Evolutionary conservation across 2,888 invertebrate genomes (phyloP).

Genomic region (Chirona hameri): DNA sequence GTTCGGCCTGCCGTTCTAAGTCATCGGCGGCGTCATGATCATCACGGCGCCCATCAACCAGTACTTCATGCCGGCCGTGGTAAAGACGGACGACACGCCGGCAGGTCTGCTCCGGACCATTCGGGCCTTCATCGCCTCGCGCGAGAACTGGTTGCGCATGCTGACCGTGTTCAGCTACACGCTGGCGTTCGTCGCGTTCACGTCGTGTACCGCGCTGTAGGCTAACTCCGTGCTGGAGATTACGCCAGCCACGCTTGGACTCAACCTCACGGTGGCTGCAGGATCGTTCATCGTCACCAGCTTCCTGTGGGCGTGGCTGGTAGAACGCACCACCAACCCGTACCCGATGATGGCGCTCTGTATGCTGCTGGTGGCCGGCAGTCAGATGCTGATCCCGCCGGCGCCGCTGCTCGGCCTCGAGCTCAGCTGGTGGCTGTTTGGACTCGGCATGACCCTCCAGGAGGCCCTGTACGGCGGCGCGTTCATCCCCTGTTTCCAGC

Average conservation of each 20-base stretch:
- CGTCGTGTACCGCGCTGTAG: neutral
- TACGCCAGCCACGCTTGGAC: too few relatives aligned
- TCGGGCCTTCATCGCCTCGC: too few relatives aligned
- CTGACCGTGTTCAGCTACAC: neutral
- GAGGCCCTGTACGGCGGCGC: slow-evolving; percentile 8
- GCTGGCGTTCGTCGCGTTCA: too few relatives aligned
- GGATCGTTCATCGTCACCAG: slow-evolving; percentile 8
- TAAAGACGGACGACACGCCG: neutral
- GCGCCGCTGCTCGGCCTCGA: neutral
- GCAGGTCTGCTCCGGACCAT: too few relatives aligned
- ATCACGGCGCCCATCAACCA: neutral
- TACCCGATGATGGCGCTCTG: neutral
- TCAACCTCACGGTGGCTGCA: neutral
- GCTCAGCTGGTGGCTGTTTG: slow-evolving; percentile 1
- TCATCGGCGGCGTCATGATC: slow-evolving; percentile 4
- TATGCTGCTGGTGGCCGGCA: neutral
- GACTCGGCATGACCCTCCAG: slow-evolving; percentile 2
- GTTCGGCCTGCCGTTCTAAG: neutral
- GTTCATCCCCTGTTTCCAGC: neutral
- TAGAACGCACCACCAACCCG: neutral
- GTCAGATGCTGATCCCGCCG: neutral
- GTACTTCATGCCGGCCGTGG: neutral
- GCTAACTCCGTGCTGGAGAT: too few relatives aligned
- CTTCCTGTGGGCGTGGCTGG: neutral
- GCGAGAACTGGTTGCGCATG: neutral